Percentiles rank a stretch among this genome's conserved stretches.
Conservation (phyloP, 2,113 vertebrate genomes). For the Tetraodon nigroviridis region DNA sequence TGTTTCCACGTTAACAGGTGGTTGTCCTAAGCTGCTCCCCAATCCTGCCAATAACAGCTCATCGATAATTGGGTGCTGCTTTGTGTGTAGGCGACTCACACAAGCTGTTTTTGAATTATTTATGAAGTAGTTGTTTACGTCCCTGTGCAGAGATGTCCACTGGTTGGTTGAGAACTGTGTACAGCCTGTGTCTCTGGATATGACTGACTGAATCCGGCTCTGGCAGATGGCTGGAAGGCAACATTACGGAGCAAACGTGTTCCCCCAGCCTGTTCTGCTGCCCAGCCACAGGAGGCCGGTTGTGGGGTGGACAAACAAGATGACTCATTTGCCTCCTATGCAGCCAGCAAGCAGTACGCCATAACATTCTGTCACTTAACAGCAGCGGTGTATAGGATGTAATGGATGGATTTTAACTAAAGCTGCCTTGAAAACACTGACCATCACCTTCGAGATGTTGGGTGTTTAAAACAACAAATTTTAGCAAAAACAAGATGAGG, state of each 20-base stretch:
- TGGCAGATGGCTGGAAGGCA: constrained; percentile 52
- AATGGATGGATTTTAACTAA: no score
- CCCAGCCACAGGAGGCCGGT: constrained; percentile 22
- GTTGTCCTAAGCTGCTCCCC: not conserved
- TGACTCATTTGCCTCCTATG: constrained; percentile 56
- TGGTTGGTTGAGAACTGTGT: not conserved
- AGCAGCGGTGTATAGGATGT: no score
- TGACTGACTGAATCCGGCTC: constrained; percentile 23
- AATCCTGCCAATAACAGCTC: constrained; percentile 15
- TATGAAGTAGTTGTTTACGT: constrained; percentile 17
- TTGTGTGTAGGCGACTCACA: constrained; percentile 15
- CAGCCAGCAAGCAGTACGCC: constrained; percentile 52
- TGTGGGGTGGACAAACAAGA: constrained; percentile 37
- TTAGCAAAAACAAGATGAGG: no score
- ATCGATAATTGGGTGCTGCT: constrained; percentile 10
- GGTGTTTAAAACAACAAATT: no score
- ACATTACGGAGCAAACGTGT: constrained; percentile 33
- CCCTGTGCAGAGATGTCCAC: constrained; percentile 10
- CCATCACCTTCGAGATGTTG: no score
- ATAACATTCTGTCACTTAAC: constrained; percentile 13
- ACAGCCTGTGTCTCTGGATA: not conserved
- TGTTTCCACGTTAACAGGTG: constrained; percentile 3
- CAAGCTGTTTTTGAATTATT: constrained; percentile 37
- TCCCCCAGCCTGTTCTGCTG: constrained; percentile 9
- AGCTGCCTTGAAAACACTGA: no score